Conservation (phyloP, 2,888 invertebrate genomes). For the Ametastegia equiseti region DNA sequence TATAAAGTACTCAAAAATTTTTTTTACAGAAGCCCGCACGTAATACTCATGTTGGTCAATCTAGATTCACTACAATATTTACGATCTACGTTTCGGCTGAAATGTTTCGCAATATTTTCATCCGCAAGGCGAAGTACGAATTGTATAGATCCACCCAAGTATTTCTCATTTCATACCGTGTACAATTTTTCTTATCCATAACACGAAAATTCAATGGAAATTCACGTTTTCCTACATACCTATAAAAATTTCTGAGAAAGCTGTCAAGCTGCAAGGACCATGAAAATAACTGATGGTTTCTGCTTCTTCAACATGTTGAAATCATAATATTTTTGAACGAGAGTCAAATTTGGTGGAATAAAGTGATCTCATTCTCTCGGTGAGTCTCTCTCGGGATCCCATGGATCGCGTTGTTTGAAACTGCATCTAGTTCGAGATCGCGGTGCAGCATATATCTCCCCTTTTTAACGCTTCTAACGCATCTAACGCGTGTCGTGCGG, state of each 20-base stretch:
- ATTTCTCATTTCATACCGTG: no score
- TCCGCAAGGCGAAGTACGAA: no score
- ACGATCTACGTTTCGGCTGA: not conserved
- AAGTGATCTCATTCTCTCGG: not conserved
- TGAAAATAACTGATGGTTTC: no score
- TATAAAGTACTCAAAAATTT: not conserved
- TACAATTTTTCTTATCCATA: no score
- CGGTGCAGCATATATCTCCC: not conserved
- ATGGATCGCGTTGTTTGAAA: constrained; percentile 2
- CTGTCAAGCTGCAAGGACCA: no score
- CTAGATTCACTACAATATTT: not conserved
- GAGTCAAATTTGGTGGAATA: not conserved
- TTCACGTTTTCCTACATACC: no score
- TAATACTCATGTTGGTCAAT: not conserved
- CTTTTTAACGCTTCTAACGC: constrained; percentile 30
- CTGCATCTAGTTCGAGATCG: constrained; percentile 9
- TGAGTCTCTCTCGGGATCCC: not conserved
- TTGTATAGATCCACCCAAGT: no score
- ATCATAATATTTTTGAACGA: no score
- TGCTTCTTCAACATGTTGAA: no score
- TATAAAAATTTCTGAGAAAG: no score
- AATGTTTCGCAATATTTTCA: not conserved
- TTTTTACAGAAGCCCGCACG: not conserved
- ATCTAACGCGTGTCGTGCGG: not conserved
- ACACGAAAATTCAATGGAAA: no score